phyloP scores from a whole-genome alignment of 2,888 invertebrate species.

The Lithophane ornitopus region DNA sequence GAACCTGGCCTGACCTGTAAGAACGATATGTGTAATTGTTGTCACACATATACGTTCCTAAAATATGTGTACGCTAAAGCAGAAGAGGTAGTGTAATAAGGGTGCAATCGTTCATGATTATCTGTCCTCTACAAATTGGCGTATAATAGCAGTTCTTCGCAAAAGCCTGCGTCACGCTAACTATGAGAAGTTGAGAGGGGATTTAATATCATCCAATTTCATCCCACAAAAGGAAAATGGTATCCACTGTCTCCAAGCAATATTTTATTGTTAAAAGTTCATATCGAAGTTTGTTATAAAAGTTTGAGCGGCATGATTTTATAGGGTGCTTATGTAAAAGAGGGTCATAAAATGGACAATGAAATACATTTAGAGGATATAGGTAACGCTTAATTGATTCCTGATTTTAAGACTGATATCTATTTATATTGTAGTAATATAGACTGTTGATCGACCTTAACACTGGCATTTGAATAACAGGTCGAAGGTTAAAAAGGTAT shows the following conservation, averaged over 20 bases:
- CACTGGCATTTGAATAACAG: slow-evolving; percentile 71
- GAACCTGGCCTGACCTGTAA: not conserved
- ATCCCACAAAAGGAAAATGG: slow-evolving; percentile 38
- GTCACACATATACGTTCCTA: not conserved
- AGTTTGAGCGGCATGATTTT: slow-evolving; percentile 41
- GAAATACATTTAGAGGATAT: slow-evolving; percentile 25
- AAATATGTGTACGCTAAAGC: not conserved
- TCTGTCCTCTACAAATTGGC: slow-evolving; percentile 37
- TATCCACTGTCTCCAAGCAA: slow-evolving; percentile 34
- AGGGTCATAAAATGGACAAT: slow-evolving; percentile 36
- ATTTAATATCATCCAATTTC: slow-evolving; percentile 46
- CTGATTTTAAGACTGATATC: slow-evolving; percentile 6
- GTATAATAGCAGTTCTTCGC: slow-evolving; percentile 25
- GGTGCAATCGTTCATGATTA: slow-evolving; percentile 42
- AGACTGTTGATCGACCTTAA: slow-evolving; percentile 70
- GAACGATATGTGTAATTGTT: slow-evolving; percentile 7
- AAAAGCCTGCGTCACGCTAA: slow-evolving; percentile 43
- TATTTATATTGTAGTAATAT: slow-evolving; percentile 30
- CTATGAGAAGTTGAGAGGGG: slow-evolving; percentile 41
- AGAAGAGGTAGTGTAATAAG: not conserved
- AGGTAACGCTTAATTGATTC: slow-evolving; percentile 23
- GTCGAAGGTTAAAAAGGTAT: slow-evolving; percentile 55
- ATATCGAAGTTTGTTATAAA: slow-evolving; percentile 49
- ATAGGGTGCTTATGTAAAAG: slow-evolving; percentile 44
- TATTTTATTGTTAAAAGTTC: slow-evolving; percentile 47